Evolutionary conservation across 1,140 invertebrate species (phyloP).

Genomic region (Drosophila pectinifera): DNA sequence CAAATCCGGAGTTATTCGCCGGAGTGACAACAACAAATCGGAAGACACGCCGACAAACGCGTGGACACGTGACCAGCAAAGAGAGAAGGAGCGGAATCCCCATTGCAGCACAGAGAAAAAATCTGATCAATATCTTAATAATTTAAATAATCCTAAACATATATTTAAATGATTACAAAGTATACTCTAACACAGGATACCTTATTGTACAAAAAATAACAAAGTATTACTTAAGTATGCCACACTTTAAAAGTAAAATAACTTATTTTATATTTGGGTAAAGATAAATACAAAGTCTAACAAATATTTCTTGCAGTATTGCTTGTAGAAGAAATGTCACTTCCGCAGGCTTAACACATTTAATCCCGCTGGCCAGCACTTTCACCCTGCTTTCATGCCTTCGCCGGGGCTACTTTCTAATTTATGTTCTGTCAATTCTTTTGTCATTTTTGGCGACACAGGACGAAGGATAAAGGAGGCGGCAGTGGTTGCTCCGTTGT

Average conservation of each 20-base stretch:
- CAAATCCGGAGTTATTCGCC: constrained; percentile 49
- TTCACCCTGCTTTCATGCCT: constrained; percentile 23
- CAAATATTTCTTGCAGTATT: not conserved
- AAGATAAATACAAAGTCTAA: not conserved
- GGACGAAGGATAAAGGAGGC: constrained; percentile 3
- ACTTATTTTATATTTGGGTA: not conserved
- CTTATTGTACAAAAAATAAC: too few relatives aligned
- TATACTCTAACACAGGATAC: not conserved
- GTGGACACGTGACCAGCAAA: constrained; percentile 63
- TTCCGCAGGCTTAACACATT: constrained; percentile 76
- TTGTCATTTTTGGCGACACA: constrained; percentile 62
- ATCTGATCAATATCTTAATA: rapidly evolving
- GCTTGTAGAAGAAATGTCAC: constrained; percentile 63
- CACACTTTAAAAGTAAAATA: not conserved
- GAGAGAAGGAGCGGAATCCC: constrained; percentile 5
- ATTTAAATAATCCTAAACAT: not conserved
- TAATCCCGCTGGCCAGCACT: constrained; percentile 40
- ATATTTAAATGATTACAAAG: not conserved
- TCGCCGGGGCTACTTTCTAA: constrained; percentile 59
- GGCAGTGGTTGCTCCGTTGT: constrained; percentile 15
- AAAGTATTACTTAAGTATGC: not conserved
- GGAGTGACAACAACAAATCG: constrained; percentile 51
- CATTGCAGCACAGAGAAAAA: constrained; percentile 7
- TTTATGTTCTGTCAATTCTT: constrained; percentile 77
- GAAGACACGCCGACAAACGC: constrained; percentile 65